A percentile compares a stretch with the other conserved stretches of the same genome.
Evolutionary conservation across 1,140 invertebrate genomes (phyloP).

Genomic region (Drosophila subpulchrella): DNA sequence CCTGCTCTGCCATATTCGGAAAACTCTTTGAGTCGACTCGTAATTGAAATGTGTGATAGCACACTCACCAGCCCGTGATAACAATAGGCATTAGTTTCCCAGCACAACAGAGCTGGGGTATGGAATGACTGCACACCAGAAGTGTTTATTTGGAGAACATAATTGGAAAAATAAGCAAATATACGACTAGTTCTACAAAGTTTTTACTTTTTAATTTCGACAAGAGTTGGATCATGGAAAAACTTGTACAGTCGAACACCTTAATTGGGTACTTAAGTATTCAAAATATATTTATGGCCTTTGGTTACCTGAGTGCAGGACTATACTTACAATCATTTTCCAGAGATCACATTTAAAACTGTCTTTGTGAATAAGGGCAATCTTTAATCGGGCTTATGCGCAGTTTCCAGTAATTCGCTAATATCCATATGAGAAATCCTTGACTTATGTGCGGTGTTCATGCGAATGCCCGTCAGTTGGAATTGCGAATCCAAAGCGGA

Average conservation of each 20-base stretch:
- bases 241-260: no score
- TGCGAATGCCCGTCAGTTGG: slow-evolving; percentile 1
- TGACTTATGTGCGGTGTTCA: not conserved
- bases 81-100: slow-evolving; percentile 21
- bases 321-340: no score
- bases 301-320: no score
- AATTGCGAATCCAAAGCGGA: slow-evolving; percentile 5
- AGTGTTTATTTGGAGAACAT: not conserved
- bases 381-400: not conserved
- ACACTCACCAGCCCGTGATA: slow-evolving; percentile 10
- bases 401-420: not conserved
- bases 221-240: not conserved
- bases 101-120: slow-evolving; percentile 1
- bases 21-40: slow-evolving; percentile 45
- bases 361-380: no score
- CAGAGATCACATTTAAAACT: no score
- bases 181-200: not conserved
- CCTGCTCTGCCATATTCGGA: slow-evolving; percentile 42
- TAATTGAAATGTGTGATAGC: slow-evolving; percentile 63
- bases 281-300: no score
- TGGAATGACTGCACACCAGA: not conserved
- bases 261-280: no score
- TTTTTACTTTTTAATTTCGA: not conserved
- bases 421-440: not conserved
- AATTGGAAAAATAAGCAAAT: slow-evolving; percentile 2